A percentile compares a stretch with the other conserved stretches of the same genome.
Evolutionary conservation across 1,140 invertebrate genomes (phyloP).

Genomic region (Drosophila lowei): DNA sequence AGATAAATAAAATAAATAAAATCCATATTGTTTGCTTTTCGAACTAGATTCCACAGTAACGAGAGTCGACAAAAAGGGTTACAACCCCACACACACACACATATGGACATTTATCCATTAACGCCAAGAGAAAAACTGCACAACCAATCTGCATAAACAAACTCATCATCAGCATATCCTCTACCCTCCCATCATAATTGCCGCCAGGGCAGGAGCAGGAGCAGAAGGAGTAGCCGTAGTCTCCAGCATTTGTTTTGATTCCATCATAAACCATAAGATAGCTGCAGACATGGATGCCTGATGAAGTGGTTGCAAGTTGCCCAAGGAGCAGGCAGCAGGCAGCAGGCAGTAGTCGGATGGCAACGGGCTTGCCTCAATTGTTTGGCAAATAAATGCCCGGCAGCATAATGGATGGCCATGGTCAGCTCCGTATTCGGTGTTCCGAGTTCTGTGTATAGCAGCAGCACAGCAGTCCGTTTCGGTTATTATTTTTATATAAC

Average conservation of each 20-base stretch:
- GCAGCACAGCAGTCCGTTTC: conserved; percentile 22
- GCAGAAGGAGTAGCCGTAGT: conserved; percentile 2
- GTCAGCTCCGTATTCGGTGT: conserved; percentile 28
- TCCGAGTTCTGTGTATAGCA: too few species aligned
- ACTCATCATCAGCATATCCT: conserved; percentile 61
- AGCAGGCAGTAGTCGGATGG: background rate
- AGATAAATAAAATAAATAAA: conserved; percentile 27
- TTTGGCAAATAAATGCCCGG: conserved; percentile 80
- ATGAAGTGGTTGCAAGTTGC: conserved; percentile 72
- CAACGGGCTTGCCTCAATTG: conserved; percentile 54
- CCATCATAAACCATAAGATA: conserved; percentile 79
- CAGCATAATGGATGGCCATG: conserved; percentile 71
- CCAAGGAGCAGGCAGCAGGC: conserved; percentile 49
- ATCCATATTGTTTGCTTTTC: conserved; percentile 35
- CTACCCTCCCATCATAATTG: background rate
- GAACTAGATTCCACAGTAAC: conserved; percentile 32
- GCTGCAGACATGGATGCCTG: conserved; percentile 63
- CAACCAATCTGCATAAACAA: conserved; percentile 80
- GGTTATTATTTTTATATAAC: conserved; percentile 81
- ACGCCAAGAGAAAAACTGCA: conserved; percentile 70
- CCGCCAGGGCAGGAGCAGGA: conserved; percentile 14
- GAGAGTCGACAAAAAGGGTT: conserved; percentile 34
- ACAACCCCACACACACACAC: conserved; percentile 36
- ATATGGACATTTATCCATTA: conserved; percentile 72
- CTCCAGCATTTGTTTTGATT: conserved; percentile 76